Base-by-base conservation (phyloP, 2,888 invertebrate genomes). In the Tetanocera ferruginea region DNA sequence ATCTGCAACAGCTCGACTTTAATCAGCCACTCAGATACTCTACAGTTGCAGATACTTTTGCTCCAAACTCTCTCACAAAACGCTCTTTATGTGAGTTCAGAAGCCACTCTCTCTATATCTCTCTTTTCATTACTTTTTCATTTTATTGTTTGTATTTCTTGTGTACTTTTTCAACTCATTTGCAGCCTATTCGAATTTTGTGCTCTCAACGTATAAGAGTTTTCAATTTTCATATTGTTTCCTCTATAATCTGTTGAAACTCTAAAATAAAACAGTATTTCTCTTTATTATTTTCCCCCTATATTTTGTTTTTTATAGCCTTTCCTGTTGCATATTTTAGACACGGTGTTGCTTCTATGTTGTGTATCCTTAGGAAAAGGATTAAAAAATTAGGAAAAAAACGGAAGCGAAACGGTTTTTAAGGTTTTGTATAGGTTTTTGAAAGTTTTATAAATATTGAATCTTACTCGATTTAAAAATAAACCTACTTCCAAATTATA, bases 281-380 rank as follows among this genome's bases (percentile, higher is more conserved):
- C 34, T 67, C 43, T 14, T 37, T 14, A 9, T 0, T 28, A 11
- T 37, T 67, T 67, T 37, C 14, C 11, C n/a, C 11, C n/a, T 11
- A 11, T 67, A 43, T 11, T 28, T 11, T 3, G 5, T 67, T 19
- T 64, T 17, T 67, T 43, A 34, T 19, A 6, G n/a, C 23, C 14
- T 67, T 67, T 67, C 67, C 67, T 67, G 67, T 67, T 67, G 67
- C 34, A 67, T 67, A 37, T 67, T 67, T 19, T 66, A 2, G 14
- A 14, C 43, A 43, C 43, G 14, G 43, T 43, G 43, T 43, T 43
- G 43, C 43, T 43, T 43, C 43, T 11, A 43, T 43, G 43, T 43
- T 43, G 43, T 11, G 43, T 43, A 11, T 14, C 2, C 11, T 43
- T n/a, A n/a, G n/a, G n/a, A n/a, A n/a, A n/a, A n/a, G 17, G 28